phyloP scores from a whole-genome alignment of 2,113 vertebrate genomes.

The Protomyctophum bolini region DNA sequence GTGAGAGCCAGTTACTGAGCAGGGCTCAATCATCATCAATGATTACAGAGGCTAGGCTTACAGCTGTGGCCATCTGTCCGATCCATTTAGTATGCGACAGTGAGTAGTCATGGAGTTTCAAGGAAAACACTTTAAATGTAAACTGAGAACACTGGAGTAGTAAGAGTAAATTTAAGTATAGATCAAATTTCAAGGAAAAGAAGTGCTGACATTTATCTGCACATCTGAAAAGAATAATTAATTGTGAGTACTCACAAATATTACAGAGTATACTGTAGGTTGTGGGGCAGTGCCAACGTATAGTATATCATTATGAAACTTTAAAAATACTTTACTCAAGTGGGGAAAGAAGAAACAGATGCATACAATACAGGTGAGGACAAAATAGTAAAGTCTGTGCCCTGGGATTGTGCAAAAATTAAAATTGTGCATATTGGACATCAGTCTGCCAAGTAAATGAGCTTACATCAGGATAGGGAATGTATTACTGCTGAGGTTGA shows the following conservation, averaged over 20 bases:
- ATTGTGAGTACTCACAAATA: too few species aligned
- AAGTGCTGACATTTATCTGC: too few species aligned
- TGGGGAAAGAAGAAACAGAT: constrained; percentile 10
- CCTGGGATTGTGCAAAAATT: not conserved
- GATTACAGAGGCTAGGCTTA: not conserved
- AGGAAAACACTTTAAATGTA: too few species aligned
- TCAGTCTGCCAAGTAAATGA: constrained; percentile 1
- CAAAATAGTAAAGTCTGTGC: constrained; percentile 12
- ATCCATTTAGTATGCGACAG: not conserved
- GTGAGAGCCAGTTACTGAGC: not conserved
- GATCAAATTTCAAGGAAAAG: too few species aligned
- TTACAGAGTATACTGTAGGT: not conserved
- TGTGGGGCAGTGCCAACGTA: not conserved
- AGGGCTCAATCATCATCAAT: not conserved
- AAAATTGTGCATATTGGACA: not conserved
- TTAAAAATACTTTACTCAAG: not conserved
- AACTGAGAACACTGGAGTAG: too few species aligned
- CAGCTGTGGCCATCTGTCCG: not conserved
- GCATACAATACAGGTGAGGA: constrained; percentile 21
- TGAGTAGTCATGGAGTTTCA: not conserved
- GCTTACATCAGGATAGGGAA: constrained; percentile 2
- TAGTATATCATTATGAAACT: not conserved
- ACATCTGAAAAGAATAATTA: too few species aligned
- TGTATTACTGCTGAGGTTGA: not conserved
- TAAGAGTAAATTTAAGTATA: too few species aligned